Evolutionary conservation across 2,888 invertebrate genomes (phyloP), one percentile per base, ranked within the genome.

Genomic region (Drosophila merina): DNA sequence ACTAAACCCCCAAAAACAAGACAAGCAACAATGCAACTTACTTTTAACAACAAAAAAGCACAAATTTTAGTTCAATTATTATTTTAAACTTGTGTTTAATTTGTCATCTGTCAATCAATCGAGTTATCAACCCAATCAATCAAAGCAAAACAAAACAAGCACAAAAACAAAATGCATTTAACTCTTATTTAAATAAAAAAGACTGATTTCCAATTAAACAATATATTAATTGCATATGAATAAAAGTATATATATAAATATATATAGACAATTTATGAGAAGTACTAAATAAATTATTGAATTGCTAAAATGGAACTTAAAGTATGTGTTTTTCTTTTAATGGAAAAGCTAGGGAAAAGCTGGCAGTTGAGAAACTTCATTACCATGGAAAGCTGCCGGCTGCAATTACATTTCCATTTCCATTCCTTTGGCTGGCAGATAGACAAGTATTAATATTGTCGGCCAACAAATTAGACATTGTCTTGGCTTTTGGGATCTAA

Each of bases 131-230:
- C 33, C 40, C 59, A 67, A 51, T 44, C 60, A 66, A 47, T 45
- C 54, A 49, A 60, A 50, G 51, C 40, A 63, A 67, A 68, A 64
- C 63, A 64, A 69, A 71, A 77, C 54, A 79, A 76, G 54, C 71
- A 77, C 64, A 83, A 77, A 77, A 81, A 75, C 76, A 77, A 79
- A 83, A 77, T 80, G 77, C 85, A 86, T 86, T 86, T 78, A 87
- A 86, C 74, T 83, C 77, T 88, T 88, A 81, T 88, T 89, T 89
- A 86, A 81, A 89, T 89, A 86, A 90, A 89, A 90, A 90, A 91
- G 91, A 91, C 91, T 91, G 91, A 91, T 91, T 91, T 91, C 90
- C 88, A 90, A 90, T 90, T 90, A 89, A 89, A 86, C 85, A 88
- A 84, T 83, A 83, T 77, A 80, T 81, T 83, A 77, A 79, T 80